Conservation (phyloP, 1,140 invertebrate genomes). For the Trachymyrmex cornetzi region DNA sequence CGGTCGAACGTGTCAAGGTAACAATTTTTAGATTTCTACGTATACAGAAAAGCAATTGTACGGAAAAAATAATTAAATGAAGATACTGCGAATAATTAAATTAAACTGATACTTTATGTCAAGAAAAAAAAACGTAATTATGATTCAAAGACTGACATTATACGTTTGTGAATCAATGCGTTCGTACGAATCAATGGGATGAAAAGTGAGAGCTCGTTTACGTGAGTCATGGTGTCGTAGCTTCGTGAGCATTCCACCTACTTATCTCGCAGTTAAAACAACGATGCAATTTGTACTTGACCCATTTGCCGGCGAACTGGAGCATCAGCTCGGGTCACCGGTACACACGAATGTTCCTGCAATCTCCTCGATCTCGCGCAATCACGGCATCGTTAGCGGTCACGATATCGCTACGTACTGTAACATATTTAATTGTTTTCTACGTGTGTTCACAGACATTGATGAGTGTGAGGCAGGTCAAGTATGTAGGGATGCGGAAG, state of each 20-base stretch:
- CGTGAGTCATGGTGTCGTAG: background rate
- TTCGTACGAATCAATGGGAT: background rate
- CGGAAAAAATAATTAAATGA: background rate
- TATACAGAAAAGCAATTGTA: background rate
- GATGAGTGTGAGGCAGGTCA: slow-evolving; percentile 93
- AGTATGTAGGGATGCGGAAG: slow-evolving; percentile 89
- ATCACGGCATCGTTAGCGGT: slow-evolving; percentile 22
- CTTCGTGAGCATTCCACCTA: slow-evolving; percentile 16
- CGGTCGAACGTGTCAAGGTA: slow-evolving; percentile 92
- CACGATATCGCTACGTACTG: slow-evolving; percentile 31
- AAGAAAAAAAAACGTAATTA: background rate
- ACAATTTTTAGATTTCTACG: background rate
- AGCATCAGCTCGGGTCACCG: slow-evolving; percentile 32
- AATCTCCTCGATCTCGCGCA: slow-evolving; percentile 30
- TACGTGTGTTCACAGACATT: slow-evolving; percentile 89
- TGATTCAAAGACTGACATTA: background rate
- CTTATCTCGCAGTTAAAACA: slow-evolving; percentile 34
- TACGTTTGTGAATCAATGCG: background rate
- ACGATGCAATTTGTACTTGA: slow-evolving; percentile 66
- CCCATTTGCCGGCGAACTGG: slow-evolving; percentile 60
- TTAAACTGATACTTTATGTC: background rate
- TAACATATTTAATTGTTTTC: background rate
- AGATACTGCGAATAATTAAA: background rate
- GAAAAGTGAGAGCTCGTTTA: slow-evolving; percentile 25
- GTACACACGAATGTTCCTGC: background rate